These are phyloP conservation scores for Cephonodes hylas DNA, from an alignment of 2,888 invertebrate species.

Conservation along the genomic window DNA sequence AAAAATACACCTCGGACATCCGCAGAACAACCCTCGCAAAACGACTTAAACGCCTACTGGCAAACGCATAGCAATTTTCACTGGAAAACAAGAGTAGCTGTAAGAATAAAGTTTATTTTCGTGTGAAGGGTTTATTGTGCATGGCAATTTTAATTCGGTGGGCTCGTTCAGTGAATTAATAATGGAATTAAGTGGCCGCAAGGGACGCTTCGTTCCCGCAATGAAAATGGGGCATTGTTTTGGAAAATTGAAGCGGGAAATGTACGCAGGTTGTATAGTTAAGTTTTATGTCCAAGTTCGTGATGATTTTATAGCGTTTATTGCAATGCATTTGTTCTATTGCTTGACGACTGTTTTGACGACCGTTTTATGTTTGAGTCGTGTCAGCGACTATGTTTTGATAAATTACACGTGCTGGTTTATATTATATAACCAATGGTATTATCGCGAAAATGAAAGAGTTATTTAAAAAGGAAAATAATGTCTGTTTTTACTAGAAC, in stretches of 20 bases:
- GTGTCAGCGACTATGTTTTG: not conserved
- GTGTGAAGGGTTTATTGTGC: slow-evolving; percentile 26
- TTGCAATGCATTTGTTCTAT: not conserved
- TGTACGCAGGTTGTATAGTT: too few relatives aligned
- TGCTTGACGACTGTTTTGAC: not conserved
- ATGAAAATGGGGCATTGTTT: slow-evolving; percentile 32
- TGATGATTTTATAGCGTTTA: not conserved
- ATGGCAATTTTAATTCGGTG: slow-evolving; percentile 59
- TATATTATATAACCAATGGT: too few relatives aligned
- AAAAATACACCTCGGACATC: slow-evolving; percentile 56
- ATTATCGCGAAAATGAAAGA: too few relatives aligned
- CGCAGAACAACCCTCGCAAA: not conserved
- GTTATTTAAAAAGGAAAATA: too few relatives aligned
- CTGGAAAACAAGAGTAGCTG: not conserved
- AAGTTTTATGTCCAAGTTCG: slow-evolving; percentile 18
- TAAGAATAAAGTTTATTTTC: slow-evolving; percentile 23
- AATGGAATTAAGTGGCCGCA: slow-evolving; percentile 67
- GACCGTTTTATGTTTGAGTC: not conserved
- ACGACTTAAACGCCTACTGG: not conserved
- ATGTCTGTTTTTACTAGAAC: too few relatives aligned
- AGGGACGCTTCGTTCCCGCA: slow-evolving; percentile 50
- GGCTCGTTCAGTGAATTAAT: slow-evolving; percentile 66
- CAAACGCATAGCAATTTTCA: not conserved
- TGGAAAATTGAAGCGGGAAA: slow-evolving; percentile 43
- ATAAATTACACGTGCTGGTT: too few relatives aligned